Evolutionary conservation across 2,797 vertebrate genomes (phyloP).

Genomic region (Hippocampus kuda): DNA sequence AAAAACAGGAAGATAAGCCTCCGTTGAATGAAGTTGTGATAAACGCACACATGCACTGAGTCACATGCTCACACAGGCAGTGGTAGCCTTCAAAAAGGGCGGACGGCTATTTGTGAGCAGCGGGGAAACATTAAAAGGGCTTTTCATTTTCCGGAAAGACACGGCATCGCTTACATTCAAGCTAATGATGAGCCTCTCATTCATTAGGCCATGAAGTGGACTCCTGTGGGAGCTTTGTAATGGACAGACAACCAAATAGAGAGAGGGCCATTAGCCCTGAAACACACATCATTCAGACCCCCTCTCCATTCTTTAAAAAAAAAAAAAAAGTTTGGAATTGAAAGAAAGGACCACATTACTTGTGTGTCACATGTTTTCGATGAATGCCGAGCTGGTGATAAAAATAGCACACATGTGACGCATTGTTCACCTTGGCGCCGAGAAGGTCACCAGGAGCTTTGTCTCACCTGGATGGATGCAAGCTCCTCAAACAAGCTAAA

Average conservation of each 20-base stretch:
- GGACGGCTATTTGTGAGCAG: slow-evolving; percentile 13
- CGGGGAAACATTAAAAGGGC: slow-evolving; percentile 31
- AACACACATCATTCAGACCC: not conserved
- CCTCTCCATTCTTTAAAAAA: not conserved
- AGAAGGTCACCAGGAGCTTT: not conserved
- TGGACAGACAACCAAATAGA: slow-evolving; percentile 8
- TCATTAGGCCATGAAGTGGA: slow-evolving; percentile 10
- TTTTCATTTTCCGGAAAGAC: slow-evolving; percentile 18
- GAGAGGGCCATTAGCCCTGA: not conserved
- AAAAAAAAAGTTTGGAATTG: not conserved
- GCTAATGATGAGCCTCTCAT: slow-evolving; percentile 32
- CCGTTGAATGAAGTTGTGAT: slow-evolving; percentile 7
- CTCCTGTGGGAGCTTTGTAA: slow-evolving; percentile 5
- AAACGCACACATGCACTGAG: slow-evolving; percentile 5
- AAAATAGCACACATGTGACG: not conserved
- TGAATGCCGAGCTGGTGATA: not conserved
- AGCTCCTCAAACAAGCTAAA: not conserved
- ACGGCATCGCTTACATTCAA: slow-evolving; percentile 20
- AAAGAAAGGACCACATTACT: not conserved
- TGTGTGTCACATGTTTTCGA: not conserved
- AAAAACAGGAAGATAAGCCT: slow-evolving; percentile 14
- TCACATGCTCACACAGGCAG: slow-evolving; percentile 14
- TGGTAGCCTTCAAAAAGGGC: not conserved
- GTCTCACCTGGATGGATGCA: not conserved
- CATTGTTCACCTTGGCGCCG: not conserved